Evolutionary conservation across 2,113 vertebrate genomes (phyloP), one percentile per base, ranked within the genome.

Genomic region (Etheostoma cragini): DNA sequence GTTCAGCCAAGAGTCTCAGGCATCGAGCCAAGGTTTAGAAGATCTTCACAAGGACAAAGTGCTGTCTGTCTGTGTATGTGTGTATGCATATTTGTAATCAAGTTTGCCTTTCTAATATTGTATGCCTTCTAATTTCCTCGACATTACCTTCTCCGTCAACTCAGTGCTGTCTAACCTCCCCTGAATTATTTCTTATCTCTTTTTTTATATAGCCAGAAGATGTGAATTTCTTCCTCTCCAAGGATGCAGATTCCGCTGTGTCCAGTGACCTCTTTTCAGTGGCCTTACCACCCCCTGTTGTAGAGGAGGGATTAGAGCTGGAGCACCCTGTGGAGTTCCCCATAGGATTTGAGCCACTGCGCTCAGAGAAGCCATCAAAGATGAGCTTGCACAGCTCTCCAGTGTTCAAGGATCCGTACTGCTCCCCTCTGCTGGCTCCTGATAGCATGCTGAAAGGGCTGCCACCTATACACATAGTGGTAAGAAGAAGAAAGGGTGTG

Each of bases 371-470:
- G 72, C 91, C 92, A 2, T 67, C 93, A 0, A 88, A 94, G 33
- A 94, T 97, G 90, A 94, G 70, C 38, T 19, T 97, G 54, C 81
- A 94, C 67, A 94, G 63, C 0, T 95, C 95, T 0, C 95, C 96
- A 26, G 94, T 98, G 58, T 91, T 94, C 78, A 95, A 94, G 82
- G 97, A 98, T 85, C 93, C 97, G 22, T 97, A 95, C 92, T 96
- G 97, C 88, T 95, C 93, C 2, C 97, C 95, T 0, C 92, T 98
- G 60, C 93, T 93, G 85, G 96, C 95, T 38, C 94, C 93, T 1
- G 96, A 97, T 87, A 95, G 89, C 89, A 92, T 95, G 94, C 69
- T 94, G 24, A 92, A 82, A 76, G 95, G 95, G 13, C 91, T 96
- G 79, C 94, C 93, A 4, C 92, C 95, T 24, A 8, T 95, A 21